Conservation (phyloP, 2,797 vertebrate species). For the Apodemus agrarius region DNA sequence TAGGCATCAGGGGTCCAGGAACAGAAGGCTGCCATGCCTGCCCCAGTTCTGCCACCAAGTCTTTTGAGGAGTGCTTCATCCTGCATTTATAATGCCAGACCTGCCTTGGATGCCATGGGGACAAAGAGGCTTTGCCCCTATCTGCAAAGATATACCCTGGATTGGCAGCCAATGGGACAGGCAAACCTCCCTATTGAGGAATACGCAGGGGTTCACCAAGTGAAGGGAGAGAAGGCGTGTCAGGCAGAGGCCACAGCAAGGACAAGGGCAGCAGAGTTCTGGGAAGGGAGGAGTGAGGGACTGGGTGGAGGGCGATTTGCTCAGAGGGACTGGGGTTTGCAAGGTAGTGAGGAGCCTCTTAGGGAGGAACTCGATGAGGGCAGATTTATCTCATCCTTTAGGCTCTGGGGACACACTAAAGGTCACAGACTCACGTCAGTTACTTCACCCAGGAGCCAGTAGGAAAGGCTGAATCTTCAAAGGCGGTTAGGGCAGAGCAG, state of each 20-base stretch:
- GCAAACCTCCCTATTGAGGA: background rate
- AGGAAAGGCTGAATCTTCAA: background rate
- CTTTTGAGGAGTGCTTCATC: background rate
- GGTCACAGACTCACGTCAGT: background rate
- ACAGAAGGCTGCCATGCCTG: background rate
- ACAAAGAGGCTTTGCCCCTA: background rate
- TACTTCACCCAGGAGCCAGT: background rate
- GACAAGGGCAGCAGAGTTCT: background rate
- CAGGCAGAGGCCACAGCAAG: background rate
- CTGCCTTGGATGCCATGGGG: background rate
- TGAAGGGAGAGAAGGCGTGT: background rate
- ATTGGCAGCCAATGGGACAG: background rate
- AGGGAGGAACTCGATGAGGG: background rate
- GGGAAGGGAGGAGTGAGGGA: background rate
- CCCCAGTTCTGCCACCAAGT: background rate
- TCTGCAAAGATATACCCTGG: background rate
- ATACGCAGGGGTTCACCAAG: background rate
- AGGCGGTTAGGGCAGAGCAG: background rate
- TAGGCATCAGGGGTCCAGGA: background rate
- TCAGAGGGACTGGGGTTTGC: background rate
- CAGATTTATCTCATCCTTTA: background rate
- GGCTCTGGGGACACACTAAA: background rate
- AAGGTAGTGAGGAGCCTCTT: background rate
- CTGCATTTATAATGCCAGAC: rapidly evolving
- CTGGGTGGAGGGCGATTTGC: background rate